Conservation (phyloP, 2,113 vertebrate species). For the Stictonetta naevosa region DNA sequence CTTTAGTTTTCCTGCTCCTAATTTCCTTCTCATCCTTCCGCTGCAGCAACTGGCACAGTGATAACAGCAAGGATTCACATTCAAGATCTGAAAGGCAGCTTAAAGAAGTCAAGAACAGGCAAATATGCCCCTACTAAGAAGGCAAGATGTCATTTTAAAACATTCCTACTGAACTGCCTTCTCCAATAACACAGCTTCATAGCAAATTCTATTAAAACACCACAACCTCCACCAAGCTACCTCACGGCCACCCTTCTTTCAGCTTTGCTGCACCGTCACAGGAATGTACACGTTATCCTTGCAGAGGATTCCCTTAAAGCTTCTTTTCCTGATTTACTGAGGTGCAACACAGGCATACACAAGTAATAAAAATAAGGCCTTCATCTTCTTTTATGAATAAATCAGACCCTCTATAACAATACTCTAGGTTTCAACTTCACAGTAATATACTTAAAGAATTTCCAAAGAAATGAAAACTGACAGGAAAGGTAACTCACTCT, state of each 20-base stretch:
- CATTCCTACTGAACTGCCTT: background rate
- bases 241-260: background rate
- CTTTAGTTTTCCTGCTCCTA: background rate
- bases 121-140: background rate
- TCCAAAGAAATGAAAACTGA: background rate
- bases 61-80: background rate
- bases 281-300: background rate
- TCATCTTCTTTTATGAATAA: slow-evolving; percentile 1
- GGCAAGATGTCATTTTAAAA: background rate
- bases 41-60: background rate
- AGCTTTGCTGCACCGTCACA: background rate
- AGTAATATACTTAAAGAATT: slow-evolving; percentile 30
- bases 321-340: background rate
- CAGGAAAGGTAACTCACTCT: background rate
- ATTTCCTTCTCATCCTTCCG: background rate
- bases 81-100: background rate
- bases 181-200: background rate
- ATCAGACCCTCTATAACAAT: background rate
- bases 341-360: background rate
- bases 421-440: slow-evolving; percentile 69
- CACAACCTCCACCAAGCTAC: background rate
- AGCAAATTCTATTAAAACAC: background rate
- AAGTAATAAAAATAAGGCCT: background rate
- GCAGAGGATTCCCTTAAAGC: background rate
- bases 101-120: background rate